A percentile compares a stretch with the other conserved stretches of the same genome.
Evolutionary conservation across 2,113 vertebrate species (phyloP).

Genomic region (Charina bottae): DNA sequence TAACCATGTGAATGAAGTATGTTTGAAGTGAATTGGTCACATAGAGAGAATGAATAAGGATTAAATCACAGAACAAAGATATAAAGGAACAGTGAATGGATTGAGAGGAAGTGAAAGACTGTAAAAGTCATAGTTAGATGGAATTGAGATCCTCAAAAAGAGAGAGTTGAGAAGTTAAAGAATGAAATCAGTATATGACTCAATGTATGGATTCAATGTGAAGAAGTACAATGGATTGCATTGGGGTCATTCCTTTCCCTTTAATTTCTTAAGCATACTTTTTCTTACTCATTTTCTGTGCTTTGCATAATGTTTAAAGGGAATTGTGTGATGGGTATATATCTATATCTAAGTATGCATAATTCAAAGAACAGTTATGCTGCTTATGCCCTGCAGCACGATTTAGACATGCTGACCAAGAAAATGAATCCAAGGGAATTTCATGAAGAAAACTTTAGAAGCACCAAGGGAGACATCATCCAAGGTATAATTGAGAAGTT

Average conservation of each 20-base stretch:
- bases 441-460: neutral
- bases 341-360: neutral
- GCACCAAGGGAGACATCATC: neutral
- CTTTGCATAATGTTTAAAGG: neutral
- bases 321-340: neutral
- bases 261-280: neutral
- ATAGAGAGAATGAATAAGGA: neutral
- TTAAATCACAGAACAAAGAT: neutral
- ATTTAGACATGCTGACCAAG: neutral
- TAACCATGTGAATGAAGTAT: neutral
- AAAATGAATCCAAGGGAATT: fast-evolving
- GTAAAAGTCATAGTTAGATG: neutral
- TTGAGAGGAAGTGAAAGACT: neutral
- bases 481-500: neutral
- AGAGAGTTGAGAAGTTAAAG: neutral
- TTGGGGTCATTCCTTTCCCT: neutral
- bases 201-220: neutral
- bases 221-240: neutral
- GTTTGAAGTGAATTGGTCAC: neutral
- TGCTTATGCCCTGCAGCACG: neutral
- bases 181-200: neutral
- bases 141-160: neutral
- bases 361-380: neutral
- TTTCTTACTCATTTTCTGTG: neutral
- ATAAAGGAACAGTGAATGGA: neutral